These are phyloP conservation scores for Typhlichthys subterraneus DNA, from an alignment of 2,797 vertebrate genomes.

Conservation along the genomic window DNA sequence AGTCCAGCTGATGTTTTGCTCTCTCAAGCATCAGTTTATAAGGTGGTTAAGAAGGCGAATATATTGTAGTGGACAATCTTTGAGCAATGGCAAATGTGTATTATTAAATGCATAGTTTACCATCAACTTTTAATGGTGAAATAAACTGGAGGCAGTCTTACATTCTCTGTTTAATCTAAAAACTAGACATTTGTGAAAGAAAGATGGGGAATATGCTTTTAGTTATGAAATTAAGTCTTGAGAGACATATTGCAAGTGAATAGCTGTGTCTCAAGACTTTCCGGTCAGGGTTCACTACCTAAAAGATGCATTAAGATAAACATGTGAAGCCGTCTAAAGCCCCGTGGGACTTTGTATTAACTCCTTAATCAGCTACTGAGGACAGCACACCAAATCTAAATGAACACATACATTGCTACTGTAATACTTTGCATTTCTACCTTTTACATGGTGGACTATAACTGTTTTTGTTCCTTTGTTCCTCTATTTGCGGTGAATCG, in stretches of 20 bases:
- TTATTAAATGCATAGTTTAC: no score
- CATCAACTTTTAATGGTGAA: no score
- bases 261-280: slow-evolving; percentile 18
- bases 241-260: slow-evolving; percentile 4
- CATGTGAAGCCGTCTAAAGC: slow-evolving; percentile 11
- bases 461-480: slow-evolving; percentile 48
- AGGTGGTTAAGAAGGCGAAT: no score
- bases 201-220: background rate
- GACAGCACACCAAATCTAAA: slow-evolving; percentile 36
- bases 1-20: background rate
- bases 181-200: background rate
- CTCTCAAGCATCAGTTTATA: slow-evolving; percentile 2
- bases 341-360: slow-evolving; percentile 39
- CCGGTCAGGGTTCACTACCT: slow-evolving; percentile 21
- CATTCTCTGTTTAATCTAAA: background rate
- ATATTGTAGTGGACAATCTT: no score
- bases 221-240: background rate
- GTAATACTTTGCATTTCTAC: slow-evolving; percentile 48
- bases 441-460: slow-evolving; percentile 59
- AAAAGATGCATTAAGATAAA: slow-evolving; percentile 5
- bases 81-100: no score
- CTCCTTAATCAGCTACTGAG: slow-evolving; percentile 8
- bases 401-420: slow-evolving; percentile 15
- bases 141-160: background rate
- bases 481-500: slow-evolving; percentile 56